Conservation (phyloP, 2,888 invertebrate species). For the Caenorhabditis virilis region DNA sequence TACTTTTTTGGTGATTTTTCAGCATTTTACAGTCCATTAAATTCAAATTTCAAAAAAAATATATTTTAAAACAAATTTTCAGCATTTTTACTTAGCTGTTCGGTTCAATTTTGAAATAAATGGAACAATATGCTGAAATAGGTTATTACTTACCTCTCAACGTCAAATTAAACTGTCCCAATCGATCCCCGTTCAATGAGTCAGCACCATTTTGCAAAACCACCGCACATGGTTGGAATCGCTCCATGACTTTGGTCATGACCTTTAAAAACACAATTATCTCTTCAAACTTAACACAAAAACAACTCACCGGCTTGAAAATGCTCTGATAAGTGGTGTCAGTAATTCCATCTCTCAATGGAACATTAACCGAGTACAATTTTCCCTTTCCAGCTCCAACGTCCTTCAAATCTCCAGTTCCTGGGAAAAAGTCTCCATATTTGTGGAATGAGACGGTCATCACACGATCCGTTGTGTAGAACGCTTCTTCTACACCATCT, state of each 20-base stretch:
- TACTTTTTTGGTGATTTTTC: too few species aligned
- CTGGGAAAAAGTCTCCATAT: slow-evolving; percentile 98
- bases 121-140: too few species aligned
- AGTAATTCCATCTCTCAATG: slow-evolving; percentile 96
- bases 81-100: too few species aligned
- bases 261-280: slow-evolving; percentile 50
- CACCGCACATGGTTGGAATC: slow-evolving; percentile 95
- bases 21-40: too few species aligned
- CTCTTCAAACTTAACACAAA: background rate
- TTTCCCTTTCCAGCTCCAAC: slow-evolving; percentile 82
- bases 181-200: slow-evolving; percentile 91
- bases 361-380: slow-evolving; percentile 98
- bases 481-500: slow-evolving; percentile 88
- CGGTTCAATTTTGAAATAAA: too few species aligned
- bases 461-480: slow-evolving; percentile 94
- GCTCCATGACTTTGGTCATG: slow-evolving; percentile 83
- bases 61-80: too few species aligned
- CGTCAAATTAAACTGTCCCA: slow-evolving; percentile 81
- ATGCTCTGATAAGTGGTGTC: slow-evolving; percentile 94
- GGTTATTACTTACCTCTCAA: slow-evolving; percentile 39
- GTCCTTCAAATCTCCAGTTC: slow-evolving; percentile 80
- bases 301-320: slow-evolving; percentile 77
- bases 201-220: slow-evolving; percentile 98
- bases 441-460: slow-evolving; percentile 99
- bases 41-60: too few species aligned